A percentile compares a stretch with the other conserved stretches of the same genome.
Conservation (phyloP, 1,140 invertebrate genomes). For the Pseudomyrmex cubaensis region DNA sequence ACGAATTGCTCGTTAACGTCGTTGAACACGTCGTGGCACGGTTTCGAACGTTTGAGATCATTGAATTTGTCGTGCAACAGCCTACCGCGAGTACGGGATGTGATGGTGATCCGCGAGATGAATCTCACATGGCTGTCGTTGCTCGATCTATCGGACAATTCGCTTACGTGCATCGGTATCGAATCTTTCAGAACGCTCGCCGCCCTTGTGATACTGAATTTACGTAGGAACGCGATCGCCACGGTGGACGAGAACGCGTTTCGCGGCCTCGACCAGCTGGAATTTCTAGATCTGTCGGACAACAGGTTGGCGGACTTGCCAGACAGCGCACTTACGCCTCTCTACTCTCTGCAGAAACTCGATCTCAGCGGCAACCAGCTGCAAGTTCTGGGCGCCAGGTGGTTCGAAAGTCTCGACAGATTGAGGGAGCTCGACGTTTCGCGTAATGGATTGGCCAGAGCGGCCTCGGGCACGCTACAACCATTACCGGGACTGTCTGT, state of each 20-base stretch:
- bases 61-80: slow-evolving; percentile 86
- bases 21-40: slow-evolving; percentile 82
- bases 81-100: slow-evolving; percentile 80
- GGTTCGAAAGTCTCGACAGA: slow-evolving; percentile 88
- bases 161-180: slow-evolving; percentile 72
- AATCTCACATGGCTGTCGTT: slow-evolving; percentile 77
- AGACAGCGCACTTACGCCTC: slow-evolving; percentile 85
- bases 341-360: slow-evolving; percentile 88
- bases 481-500: slow-evolving; percentile 91
- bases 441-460: slow-evolving; percentile 89
- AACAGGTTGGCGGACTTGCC: slow-evolving; percentile 88
- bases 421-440: slow-evolving; percentile 93
- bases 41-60: slow-evolving; percentile 80
- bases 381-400: slow-evolving; percentile 85
- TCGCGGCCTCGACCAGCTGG: slow-evolving; percentile 80
- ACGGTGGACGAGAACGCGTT: slow-evolving; percentile 86
- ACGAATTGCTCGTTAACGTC: slow-evolving; percentile 77
- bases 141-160: slow-evolving; percentile 87
- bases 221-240: slow-evolving; percentile 86
- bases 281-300: slow-evolving; percentile 87
- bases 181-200: slow-evolving; percentile 78
- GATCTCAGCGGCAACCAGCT: slow-evolving; percentile 90
- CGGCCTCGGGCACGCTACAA: slow-evolving; percentile 90
- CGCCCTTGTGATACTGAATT: slow-evolving; percentile 84
- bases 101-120: slow-evolving; percentile 54